Base-by-base conservation (phyloP, 2,113 vertebrate genomes). In the Brachypteracias leptosomus region DNA sequence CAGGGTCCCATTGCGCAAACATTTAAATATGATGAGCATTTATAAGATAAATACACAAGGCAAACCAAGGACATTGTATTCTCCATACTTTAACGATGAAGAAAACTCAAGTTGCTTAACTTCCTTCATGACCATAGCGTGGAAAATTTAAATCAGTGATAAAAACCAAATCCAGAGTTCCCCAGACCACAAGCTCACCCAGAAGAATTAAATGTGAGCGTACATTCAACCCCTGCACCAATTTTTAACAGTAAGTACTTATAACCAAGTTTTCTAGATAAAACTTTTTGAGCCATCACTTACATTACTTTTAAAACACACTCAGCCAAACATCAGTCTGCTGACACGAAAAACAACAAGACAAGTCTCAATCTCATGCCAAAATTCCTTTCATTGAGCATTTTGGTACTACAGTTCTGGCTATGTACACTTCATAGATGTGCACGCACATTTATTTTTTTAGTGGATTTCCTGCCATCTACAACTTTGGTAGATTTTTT, bases 1-100 rank as follows among this genome's bases (percentile, higher is more conserved):
- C 95, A 96, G 70, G 90, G 92, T 70, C 84, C 70, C 16, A 26
- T 65, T 91, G 76, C 85, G 84, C 90, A 96, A 95, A 89, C 49
- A 24, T 93, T 61, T 79, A 72, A 93, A 78, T 87, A 95, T 75
- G 81, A 95, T 79, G 86, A 89, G 86, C 52, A 72, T 87, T 93
- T 89, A 42, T 78, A 85, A 95, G 66, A 81, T 71, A 90, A 90
- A 96, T 77, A 90, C 11, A 84, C 46, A 63, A 91, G 62, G 83
- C 58, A 92, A 75, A 85, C 57, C 58, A 90, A 96, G 86, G 73
- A 90, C 92, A 87, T 75, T 7, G 40, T 94, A 77, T 91, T 95
- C 86, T 73, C 71, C 49, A 38, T 78, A 58, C 42, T 89, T 90
- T 49, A 75, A 88, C 89, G 76, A 93, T 62, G 36, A 90, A 87